Percentiles rank a stretch among this genome's conserved stretches.
Conservation (phyloP, 2,888 invertebrate species). For the Drosophila maculinotata region DNA sequence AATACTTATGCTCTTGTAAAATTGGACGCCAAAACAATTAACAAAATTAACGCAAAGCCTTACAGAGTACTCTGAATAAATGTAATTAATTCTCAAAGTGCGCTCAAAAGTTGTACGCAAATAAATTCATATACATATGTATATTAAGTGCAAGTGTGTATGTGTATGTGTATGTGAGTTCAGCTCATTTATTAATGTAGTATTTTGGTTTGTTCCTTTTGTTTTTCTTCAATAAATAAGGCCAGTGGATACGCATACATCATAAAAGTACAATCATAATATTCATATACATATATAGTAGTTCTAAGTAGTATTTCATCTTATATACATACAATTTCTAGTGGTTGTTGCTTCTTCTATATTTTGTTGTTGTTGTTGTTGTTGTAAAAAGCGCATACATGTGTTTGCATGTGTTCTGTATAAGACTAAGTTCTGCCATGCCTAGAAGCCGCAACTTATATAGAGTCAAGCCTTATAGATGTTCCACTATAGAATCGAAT, state of each 20-base stretch:
- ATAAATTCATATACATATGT: slow-evolving; percentile 56
- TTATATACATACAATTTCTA: slow-evolving; percentile 50
- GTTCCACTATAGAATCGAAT: slow-evolving; percentile 33
- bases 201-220: slow-evolving; percentile 46
- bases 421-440: slow-evolving; percentile 44
- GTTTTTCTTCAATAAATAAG: slow-evolving; percentile 80
- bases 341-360: slow-evolving; percentile 29
- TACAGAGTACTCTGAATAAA: slow-evolving; percentile 48
- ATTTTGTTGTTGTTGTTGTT: slow-evolving; percentile 25
- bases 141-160: slow-evolving; percentile 44
- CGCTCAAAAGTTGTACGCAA: slow-evolving; percentile 59
- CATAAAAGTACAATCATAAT: slow-evolving; percentile 79
- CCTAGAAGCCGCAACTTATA: slow-evolving; percentile 71
- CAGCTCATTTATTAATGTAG: slow-evolving; percentile 43
- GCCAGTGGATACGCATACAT: slow-evolving; percentile 84
- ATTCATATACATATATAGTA: slow-evolving; percentile 26
- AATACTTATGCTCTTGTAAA: slow-evolving; percentile 67
- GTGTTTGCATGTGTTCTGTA: slow-evolving; percentile 27
- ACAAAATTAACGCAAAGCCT: slow-evolving; percentile 67
- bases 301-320: slow-evolving; percentile 48
- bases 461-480: slow-evolving; percentile 56
- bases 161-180: slow-evolving; percentile 41
- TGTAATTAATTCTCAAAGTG: slow-evolving; percentile 57
- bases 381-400: slow-evolving; percentile 43
- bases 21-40: slow-evolving; percentile 76